Evolutionary conservation across 2,797 vertebrate species (phyloP), one percentile per base, ranked within the genome.

Genomic region (Pantherophis vulpinus): DNA sequence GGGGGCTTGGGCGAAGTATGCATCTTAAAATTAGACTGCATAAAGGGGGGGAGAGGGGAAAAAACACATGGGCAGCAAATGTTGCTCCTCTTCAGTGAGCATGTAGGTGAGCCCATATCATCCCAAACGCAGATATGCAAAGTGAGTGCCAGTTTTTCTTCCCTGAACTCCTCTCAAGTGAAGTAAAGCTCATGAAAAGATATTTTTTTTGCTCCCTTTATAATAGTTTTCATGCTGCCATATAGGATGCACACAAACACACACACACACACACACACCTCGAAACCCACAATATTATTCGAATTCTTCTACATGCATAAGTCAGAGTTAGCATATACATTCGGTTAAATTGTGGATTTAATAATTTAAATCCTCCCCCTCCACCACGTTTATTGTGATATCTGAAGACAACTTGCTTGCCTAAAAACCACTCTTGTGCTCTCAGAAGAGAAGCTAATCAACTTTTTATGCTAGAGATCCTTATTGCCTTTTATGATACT

Each of bases 11-110:
- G 92, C 97, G 97, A 98, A 98, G 97, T 96, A 97, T 97, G 97
- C 97, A 97, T 98, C 97, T 98, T 97, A 98, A 98, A 98, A 98
- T 98, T 97, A 98, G 97, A 98, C 97, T 98, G 94, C 56, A 47
- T 63, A 89, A 89, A 58, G 59, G 4, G 18, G 58, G 58, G 94
- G 93, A 16, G 93, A 16, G 87, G 91, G 63, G 29, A 25, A 18
- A 51, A 12, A 95, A 94, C 96, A 96, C 97, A 97, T 97, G 97
- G 97, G 97, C 96, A 66, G 47, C 18, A 94, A 97, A 97, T 97
- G 97, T 97, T 97, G 97, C 97, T 97, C 96, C 96, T 97, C 97
- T 98, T 97, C 97, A 97, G 97, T 92, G 97, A 97, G 97, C 97
- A 97, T 97, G 96, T 97, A 97, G 97, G 98, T 97, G 96, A 97